Evolutionary conservation across 1,140 invertebrate genomes (phyloP), one percentile per base, ranked within the genome.

Genomic region (Bradysia coprophila): DNA sequence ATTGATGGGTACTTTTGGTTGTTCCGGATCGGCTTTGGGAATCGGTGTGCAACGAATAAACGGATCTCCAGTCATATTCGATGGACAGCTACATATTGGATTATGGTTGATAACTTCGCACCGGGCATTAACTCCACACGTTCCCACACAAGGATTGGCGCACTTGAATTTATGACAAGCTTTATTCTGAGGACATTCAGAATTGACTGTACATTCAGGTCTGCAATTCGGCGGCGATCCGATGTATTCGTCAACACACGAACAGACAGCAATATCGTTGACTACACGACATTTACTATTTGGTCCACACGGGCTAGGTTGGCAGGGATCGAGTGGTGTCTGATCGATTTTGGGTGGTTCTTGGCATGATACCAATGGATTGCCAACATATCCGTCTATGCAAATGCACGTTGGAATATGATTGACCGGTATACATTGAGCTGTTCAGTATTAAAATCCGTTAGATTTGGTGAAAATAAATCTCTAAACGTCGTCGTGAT

Each of bases 41-140:
- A 19, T 38, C 38, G n/a, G 43, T 62, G 51, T 61, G 48, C 65
- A 71, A 45, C 57, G 56, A 42, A 57, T 61, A 52, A 76, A 76
- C 33, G 76, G 76, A 66, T 79, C 69, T 36, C 77, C 75, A 31
- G 66, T 71, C 51, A 65, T 73, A 40, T 73, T 71, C n/a, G 65
- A 58, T n/a, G 64, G 61, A 52, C 77, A 79, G n/a, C 66, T 71
- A 54, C 73, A 78, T 36, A 68, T 65, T 11, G 75, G 52, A 58
- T 51, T 81, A 49, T 89, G 84, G 52, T 85, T 85, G 23, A 85
- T 78, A 2, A 87, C 81, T 65, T 85, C 77, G 56, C 85, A 91
- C 22, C 79, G 67, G n/a, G 86, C 83, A 37, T 76, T 75, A 13
- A 76, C 54, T 3, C 84, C 87, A 56, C 86, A 91, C 9, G 81